Percentiles rank a stretch among this genome's conserved stretches.
phyloP scores from a whole-genome alignment of 1,140 invertebrate species.

The Trachymyrmex septentrionalis region DNA sequence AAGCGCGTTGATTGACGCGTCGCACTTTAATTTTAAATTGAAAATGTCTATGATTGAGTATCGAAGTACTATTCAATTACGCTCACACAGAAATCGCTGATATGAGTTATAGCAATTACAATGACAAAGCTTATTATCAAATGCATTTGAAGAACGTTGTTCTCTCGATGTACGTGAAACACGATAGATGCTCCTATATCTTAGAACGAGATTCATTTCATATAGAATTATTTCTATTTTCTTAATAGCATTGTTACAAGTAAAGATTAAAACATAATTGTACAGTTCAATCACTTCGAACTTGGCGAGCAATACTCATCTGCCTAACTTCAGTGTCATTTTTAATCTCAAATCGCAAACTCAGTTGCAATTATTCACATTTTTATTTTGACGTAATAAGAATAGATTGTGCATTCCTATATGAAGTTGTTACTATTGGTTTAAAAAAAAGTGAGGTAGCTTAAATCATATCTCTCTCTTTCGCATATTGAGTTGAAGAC shows the following conservation, averaged over 20 bases:
- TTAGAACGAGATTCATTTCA: neutral
- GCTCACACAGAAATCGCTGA: conserved; percentile 4
- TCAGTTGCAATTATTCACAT: neutral
- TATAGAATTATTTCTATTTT: neutral
- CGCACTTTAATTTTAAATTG: conserved; percentile 52
- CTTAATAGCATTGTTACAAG: neutral
- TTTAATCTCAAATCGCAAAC: neutral
- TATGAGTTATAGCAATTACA: neutral
- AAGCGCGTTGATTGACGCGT: conserved; percentile 51
- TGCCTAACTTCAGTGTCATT: neutral
- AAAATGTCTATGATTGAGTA: conserved; percentile 44
- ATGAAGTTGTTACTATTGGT: no score
- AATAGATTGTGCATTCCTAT: no score
- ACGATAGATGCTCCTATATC: neutral
- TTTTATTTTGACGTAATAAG: no score
- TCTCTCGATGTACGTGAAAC: conserved; percentile 8
- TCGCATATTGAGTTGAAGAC: no score
- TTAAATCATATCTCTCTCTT: no score
- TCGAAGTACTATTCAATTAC: conserved; percentile 32
- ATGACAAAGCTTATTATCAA: conserved; percentile 27
- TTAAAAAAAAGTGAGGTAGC: no score
- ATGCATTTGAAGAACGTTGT: neutral
- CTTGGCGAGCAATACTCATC: neutral
- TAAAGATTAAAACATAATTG: neutral
- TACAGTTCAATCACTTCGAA: neutral